These are phyloP conservation scores for Phytoseiulus persimilis DNA, from an alignment of 2,888 invertebrate genomes.

Conservation along the genomic window DNA sequence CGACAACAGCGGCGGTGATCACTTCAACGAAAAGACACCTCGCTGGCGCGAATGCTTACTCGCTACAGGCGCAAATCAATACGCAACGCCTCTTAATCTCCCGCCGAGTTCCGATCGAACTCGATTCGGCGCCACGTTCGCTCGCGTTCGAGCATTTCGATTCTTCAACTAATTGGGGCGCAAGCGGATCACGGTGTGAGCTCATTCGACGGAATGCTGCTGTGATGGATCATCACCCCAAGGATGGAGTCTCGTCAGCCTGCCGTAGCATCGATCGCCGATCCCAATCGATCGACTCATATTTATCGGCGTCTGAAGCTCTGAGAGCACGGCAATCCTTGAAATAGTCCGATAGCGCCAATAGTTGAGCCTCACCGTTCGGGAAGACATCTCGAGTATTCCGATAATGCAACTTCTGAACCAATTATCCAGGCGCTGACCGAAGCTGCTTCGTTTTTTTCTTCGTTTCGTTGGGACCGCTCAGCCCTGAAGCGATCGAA, in stretches of 20 bases:
- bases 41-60: not conserved
- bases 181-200: not conserved
- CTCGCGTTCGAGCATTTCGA: not conserved
- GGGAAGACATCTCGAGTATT: not conserved
- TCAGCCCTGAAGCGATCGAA: no score
- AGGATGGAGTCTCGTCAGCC: not conserved
- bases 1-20: not conserved
- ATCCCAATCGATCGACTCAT: not conserved
- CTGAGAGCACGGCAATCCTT: not conserved
- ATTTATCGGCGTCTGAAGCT: not conserved
- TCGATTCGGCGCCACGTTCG: not conserved
- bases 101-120: not conserved
- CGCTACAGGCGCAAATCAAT: not conserved
- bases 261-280: not conserved
- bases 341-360: not conserved
- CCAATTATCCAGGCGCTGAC: no score
- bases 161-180: not conserved
- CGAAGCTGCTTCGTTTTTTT: no score
- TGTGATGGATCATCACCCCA: not conserved
- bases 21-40: not conserved
- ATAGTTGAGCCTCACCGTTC: not conserved
- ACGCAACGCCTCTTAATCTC: not conserved
- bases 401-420: no score
- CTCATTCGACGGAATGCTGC: not conserved
- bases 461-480: no score